Conservation (phyloP, 2,797 vertebrate genomes). For the Champsocephalus esox region DNA sequence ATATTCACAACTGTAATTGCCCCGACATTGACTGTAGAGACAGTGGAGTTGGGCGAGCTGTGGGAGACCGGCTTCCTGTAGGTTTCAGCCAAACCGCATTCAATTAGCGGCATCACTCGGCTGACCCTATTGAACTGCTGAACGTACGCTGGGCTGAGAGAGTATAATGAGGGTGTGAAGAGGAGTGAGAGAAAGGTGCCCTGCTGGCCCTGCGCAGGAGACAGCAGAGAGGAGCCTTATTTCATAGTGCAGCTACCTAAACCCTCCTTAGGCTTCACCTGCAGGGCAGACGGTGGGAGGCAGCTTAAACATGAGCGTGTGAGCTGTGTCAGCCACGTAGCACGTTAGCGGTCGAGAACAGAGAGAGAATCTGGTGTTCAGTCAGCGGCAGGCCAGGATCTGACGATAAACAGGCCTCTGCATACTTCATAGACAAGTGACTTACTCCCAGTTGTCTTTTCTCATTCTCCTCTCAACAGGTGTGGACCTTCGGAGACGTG, state of each 20-base stretch:
- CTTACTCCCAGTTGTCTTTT: constrained; percentile 33
- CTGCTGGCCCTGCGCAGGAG: constrained; percentile 61
- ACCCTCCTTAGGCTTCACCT: constrained; percentile 75
- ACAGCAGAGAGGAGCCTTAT: constrained; percentile 59
- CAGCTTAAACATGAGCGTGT: constrained; percentile 76
- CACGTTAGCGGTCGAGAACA: constrained; percentile 60
- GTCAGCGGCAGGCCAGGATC: constrained; percentile 46
- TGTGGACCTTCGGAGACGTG: constrained; percentile 91
- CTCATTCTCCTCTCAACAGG: constrained; percentile 73
- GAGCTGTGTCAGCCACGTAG: constrained; percentile 58
- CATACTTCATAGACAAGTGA: constrained; percentile 23
- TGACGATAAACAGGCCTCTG: constrained; percentile 51
- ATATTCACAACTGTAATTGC: constrained; percentile 62
- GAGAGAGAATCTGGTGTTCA: constrained; percentile 43
- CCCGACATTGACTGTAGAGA: constrained; percentile 45
- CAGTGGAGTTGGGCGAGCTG: constrained; percentile 53
- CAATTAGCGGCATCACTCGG: constrained; percentile 80
- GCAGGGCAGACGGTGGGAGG: constrained; percentile 76
- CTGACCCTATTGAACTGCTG: constrained; percentile 80
- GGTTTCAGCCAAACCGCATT: constrained; percentile 73
- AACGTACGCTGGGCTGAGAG: constrained; percentile 67
- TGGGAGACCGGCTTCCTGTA: constrained; percentile 63
- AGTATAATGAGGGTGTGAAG: constrained; percentile 84
- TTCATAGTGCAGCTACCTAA: constrained; percentile 61
- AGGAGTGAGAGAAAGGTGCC: constrained; percentile 78